phyloP scores from a whole-genome alignment of 2,888 invertebrate species.

The Cerastoderma edule region DNA sequence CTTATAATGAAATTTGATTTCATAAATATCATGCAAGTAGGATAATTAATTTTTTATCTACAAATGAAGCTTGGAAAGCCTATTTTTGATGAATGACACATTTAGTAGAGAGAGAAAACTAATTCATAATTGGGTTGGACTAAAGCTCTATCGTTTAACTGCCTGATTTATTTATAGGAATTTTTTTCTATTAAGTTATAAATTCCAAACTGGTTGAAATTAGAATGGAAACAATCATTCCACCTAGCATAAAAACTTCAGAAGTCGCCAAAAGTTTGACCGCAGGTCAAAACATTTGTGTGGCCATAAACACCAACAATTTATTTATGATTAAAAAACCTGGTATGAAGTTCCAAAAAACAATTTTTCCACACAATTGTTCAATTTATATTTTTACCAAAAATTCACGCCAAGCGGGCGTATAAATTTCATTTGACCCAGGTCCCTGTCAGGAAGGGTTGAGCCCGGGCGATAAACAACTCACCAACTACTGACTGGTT shows the following conservation, averaged over 20 bases:
- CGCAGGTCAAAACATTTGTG: slow-evolving; percentile 7
- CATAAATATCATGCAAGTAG: too few relatives aligned
- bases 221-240: background rate
- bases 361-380: slow-evolving; percentile 14
- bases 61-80: too few relatives aligned
- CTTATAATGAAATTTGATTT: too few relatives aligned
- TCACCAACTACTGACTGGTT: too few relatives aligned
- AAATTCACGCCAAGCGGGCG: slow-evolving; percentile 8
- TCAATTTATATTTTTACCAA: slow-evolving; percentile 23
- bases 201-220: background rate
- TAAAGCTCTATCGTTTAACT: background rate
- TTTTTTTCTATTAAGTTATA: background rate
- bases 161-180: background rate
- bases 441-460: slow-evolving; percentile 9
- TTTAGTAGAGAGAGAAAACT: too few relatives aligned
- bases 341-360: slow-evolving; percentile 11
- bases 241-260: background rate
- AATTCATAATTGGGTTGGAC: too few relatives aligned
- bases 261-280: background rate
- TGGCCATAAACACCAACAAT: background rate
- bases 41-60: too few relatives aligned
- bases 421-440: slow-evolving; percentile 23
- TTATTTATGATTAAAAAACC: slow-evolving; percentile 23
- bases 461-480: slow-evolving; percentile 10
- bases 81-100: too few relatives aligned